Base-by-base conservation (phyloP, 2,888 invertebrate species). In the Epinotia brunnichana region DNA sequence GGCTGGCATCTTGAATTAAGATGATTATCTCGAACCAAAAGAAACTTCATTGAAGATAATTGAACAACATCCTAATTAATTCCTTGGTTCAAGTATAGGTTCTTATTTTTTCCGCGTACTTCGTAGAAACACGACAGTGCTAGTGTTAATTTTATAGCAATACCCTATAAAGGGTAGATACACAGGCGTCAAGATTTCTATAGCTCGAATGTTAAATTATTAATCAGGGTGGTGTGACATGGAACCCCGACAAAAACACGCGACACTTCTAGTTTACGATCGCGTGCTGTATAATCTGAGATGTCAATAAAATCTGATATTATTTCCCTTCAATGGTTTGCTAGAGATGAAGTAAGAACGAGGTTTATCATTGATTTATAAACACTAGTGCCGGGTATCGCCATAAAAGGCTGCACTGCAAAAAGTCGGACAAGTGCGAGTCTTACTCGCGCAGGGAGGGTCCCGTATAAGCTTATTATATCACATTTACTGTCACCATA, bases 321-420 rank as follows among this genome's bases (percentile, higher is more conserved):
- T 69, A 72, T 72, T 73, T 59, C 48, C 68, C n/a, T 69, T 59
- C 51, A 63, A 68, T 56, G 62, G 56, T 57, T 68, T 19, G 41
- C 44, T 39, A 17, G 59, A 13, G 44, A 68, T 62, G 68, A 72
- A 72, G 62, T 62, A 68, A 67, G 67, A 71, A 62, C 68, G 48
- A 41, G 54, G 62, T 39, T 73, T 73, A 73, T 68, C 69, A 73
- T 69, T 57, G 73, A 73, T 62, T 63, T 69, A 69, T 59, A 63
- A 51, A 63, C 53, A 51, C 51, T 51, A 29, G 39, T 39, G 57
- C 56, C 72, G 48, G 11, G 5, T 19, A 35, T 56, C 56, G 2
- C 69, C 73, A 53, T 68, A 10, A 51, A 69, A 63, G 73, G 57
- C 48, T 15, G 29, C 17, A 10, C 39, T 3, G 59, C 39, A 69